Percentiles rank a stretch among this genome's conserved stretches.
Conservation (phyloP, 2,797 vertebrate genomes). For the Tenualosa ilisha region DNA sequence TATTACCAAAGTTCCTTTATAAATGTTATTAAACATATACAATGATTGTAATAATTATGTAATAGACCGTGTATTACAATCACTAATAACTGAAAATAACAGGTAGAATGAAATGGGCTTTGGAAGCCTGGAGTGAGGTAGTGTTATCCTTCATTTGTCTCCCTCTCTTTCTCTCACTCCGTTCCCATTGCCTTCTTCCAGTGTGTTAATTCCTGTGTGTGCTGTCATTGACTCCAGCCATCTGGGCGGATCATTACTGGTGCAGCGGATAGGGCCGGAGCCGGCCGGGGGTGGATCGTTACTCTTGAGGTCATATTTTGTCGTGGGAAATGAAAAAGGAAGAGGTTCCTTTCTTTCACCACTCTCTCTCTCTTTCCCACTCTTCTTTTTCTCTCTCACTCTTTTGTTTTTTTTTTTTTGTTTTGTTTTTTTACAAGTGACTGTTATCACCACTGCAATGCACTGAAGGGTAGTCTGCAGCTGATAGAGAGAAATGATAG, state of each 20-base stretch:
- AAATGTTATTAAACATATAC: not conserved
- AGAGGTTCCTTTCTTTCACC: constrained; percentile 27
- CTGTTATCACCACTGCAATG: not conserved
- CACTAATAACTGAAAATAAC: not conserved
- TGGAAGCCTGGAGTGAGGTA: not conserved
- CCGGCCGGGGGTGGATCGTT: constrained; percentile 34
- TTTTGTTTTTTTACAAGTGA: not conserved
- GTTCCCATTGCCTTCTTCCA: constrained; percentile 15
- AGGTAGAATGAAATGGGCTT: not conserved
- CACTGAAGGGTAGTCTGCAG: not conserved
- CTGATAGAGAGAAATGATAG: not conserved
- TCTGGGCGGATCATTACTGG: constrained; percentile 49
- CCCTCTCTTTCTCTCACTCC: not conserved
- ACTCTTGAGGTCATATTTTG: constrained; percentile 58
- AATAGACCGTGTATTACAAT: not conserved
- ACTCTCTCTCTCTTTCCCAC: constrained; percentile 14
- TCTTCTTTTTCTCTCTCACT: constrained; percentile 3
- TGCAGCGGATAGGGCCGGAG: constrained; percentile 16
- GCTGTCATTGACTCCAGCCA: constrained; percentile 47
- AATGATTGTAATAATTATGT: not conserved
- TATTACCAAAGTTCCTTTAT: not conserved
- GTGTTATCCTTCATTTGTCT: constrained; percentile 24
- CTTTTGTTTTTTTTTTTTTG: not conserved
- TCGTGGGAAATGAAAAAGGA: constrained; percentile 60
- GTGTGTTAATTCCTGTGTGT: constrained; percentile 17